These are phyloP conservation scores for Corythaeola cristata DNA, from an alignment of 2,113 vertebrate species.

Conservation along the genomic window DNA sequence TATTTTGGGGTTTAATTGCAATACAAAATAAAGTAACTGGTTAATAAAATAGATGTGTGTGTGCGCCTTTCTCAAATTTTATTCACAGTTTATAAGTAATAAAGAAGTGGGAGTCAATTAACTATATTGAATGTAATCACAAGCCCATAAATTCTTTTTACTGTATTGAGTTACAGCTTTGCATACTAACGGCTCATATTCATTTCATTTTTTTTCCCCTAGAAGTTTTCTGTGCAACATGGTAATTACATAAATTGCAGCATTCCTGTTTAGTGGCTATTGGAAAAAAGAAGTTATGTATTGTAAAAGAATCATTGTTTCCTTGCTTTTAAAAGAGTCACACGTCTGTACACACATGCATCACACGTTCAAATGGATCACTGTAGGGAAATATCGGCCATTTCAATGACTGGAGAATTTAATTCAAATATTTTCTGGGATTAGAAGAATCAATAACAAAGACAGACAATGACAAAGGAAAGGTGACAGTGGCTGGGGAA, in stretches of 20 bases:
- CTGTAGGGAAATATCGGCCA: not conserved
- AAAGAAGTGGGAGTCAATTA: constrained; percentile 34
- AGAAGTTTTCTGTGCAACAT: not conserved
- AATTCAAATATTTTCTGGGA: not conserved
- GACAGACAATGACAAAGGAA: not conserved
- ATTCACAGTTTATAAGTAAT: not conserved
- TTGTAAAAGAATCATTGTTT: not conserved
- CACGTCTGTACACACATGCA: too few species aligned
- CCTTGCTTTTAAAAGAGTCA: not conserved
- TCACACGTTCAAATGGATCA: not conserved
- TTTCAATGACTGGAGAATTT: not conserved
- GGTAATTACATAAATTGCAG: not conserved
- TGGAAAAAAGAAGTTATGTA: not conserved
- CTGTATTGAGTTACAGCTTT: not conserved
- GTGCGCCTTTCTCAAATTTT: not conserved
- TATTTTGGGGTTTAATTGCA: not conserved
- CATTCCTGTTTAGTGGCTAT: not conserved
- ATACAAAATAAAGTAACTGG: not conserved
- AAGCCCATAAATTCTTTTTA: not conserved
- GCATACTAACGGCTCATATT: not conserved
- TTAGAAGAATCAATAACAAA: not conserved
- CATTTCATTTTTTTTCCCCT: not conserved
- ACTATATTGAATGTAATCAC: not conserved
- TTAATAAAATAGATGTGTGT: not conserved
- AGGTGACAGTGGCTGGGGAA: not conserved